Conservation (phyloP, 2,113 vertebrate species). For the Anolis sagrei region DNA sequence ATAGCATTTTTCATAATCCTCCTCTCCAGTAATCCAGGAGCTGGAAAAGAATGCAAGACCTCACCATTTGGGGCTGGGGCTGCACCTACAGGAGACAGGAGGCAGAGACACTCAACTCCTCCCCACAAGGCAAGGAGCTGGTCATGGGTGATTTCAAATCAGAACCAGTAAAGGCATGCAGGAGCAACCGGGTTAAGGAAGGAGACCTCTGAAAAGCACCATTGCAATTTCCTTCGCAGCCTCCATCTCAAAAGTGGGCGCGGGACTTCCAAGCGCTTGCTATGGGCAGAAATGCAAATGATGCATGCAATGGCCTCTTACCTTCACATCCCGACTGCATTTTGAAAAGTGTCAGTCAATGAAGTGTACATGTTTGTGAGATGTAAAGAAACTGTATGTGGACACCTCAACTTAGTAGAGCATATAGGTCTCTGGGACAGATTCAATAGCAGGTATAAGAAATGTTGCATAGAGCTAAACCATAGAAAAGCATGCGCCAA, state of each 20-base stretch:
- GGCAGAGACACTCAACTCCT: constrained; percentile 30
- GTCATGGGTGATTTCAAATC: not conserved
- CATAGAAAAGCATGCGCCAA: not conserved
- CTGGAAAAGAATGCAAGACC: constrained; percentile 38
- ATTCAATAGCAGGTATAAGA: not conserved
- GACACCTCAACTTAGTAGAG: not conserved
- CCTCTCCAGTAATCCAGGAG: constrained; percentile 26
- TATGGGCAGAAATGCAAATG: not conserved
- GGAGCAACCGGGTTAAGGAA: not conserved
- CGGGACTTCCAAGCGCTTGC: not conserved
- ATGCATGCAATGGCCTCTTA: constrained; percentile 6
- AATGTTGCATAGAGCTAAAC: too few relatives aligned
- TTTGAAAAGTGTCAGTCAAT: not conserved
- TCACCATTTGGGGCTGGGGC: not conserved
- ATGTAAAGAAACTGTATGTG: not conserved
- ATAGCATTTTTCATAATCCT: not conserved
- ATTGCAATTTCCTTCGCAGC: not conserved
- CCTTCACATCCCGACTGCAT: not conserved
- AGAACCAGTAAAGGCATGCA: not conserved
- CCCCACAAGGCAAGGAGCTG: not conserved
- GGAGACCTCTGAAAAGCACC: not conserved
- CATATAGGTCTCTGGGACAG: not conserved
- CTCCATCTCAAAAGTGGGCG: not conserved
- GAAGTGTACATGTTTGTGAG: not conserved
- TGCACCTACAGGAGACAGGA: constrained; percentile 23